These are phyloP conservation scores for Hydrolagus affinis DNA, from an alignment of 2,113 vertebrate species.

Conservation along the genomic window DNA sequence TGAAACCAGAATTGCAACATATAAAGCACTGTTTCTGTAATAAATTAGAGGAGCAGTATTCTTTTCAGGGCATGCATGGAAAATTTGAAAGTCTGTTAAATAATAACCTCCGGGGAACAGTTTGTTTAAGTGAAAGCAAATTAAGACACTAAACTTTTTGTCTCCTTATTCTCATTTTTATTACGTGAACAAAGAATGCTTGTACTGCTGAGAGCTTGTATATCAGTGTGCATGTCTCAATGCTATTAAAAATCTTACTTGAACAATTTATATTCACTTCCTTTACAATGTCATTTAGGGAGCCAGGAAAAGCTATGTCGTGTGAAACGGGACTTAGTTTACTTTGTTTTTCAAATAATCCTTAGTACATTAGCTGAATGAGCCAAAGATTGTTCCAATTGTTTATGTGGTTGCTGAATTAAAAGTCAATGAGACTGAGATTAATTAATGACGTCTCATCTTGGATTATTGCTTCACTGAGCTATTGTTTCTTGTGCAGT, in stretches of 20 bases:
- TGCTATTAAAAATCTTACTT: background rate
- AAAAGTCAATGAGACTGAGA: constrained; percentile 8
- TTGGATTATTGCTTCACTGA: background rate
- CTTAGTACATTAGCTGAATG: background rate
- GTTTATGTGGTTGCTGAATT: constrained; percentile 26
- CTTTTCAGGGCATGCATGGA: background rate
- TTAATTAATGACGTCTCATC: background rate
- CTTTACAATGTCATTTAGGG: background rate
- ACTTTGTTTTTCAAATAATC: background rate
- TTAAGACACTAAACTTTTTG: background rate
- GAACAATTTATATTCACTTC: background rate
- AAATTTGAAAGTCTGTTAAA: constrained; percentile 10
- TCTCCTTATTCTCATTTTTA: background rate
- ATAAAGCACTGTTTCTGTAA: background rate
- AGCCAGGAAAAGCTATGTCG: too few relatives aligned
- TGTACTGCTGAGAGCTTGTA: background rate
- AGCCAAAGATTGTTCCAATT: background rate
- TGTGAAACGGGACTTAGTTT: background rate
- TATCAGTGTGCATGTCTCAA: constrained; percentile 1
- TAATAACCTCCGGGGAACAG: background rate
- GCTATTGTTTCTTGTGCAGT: background rate
- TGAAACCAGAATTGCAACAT: background rate
- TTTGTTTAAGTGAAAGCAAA: constrained; percentile 10
- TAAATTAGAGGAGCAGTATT: background rate
- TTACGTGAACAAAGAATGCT: background rate